Evolutionary conservation across 2,113 vertebrate genomes (phyloP), one percentile per base, ranked within the genome.

Genomic region (Thamnaconus septentrionalis): DNA sequence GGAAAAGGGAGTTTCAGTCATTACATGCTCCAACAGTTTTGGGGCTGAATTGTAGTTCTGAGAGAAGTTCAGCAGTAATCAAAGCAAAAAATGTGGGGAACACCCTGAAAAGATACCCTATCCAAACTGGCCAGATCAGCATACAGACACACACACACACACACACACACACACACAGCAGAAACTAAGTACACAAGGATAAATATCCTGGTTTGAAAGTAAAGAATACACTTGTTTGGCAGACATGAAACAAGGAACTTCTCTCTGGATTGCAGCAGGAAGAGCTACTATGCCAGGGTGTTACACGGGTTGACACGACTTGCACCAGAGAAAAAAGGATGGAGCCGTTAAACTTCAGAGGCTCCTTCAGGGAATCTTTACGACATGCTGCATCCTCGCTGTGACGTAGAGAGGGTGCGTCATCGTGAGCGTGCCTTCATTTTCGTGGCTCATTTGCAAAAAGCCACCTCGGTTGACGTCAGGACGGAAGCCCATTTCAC

Each of bases 361-460:
- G 18, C 6, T 3, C 12, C 11, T 51, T n/a, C 11, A 12, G 6
- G 5, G 10, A 59, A 57, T 56, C 60, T 31, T 31, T 31, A 62
- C 67, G 67, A 60, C n/a, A n/a, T n/a, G n/a, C n/a, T n/a, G n/a
- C n/a, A n/a, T 63, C 1, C 59, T 80, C 63, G 69, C 68, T 11
- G 57, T 83, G 83, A 80, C 71, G 71, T 82, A 71, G 53, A 80
- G 64, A 66, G 11, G 41, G 66, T 73, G 78, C 44, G 65, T 87
- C 85, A 85, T 8, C 48, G 60, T 61, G 59, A 44, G 31, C 6
- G 3, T 61, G 59, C 48, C 48, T 50, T n/a, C 7, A 4, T 39
- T 6, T 50, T 5, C 3, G 48, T 3, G 12, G 64, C 63, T 56
- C 3, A 65, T 79, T 82, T 84, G 40, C 64, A 69, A 53, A 76